Conservation (phyloP, 2,113 vertebrate species). For the Hypomesus transpacificus region DNA sequence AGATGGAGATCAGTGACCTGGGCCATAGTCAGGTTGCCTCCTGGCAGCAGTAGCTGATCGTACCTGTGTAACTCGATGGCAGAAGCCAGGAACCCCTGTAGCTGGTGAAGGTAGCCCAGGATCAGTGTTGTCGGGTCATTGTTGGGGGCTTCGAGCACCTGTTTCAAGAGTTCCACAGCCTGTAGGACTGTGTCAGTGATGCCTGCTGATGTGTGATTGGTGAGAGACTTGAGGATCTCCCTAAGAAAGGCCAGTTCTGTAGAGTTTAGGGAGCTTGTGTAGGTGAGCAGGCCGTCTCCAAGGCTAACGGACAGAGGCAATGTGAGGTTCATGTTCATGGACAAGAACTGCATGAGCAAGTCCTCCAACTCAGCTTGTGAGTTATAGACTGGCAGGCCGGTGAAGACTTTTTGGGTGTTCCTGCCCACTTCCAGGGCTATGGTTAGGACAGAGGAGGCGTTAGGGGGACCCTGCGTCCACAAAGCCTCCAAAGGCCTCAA, state of each 20-base stretch:
- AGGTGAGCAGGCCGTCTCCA: slow-evolving; percentile 49
- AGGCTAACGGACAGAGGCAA: slow-evolving; percentile 55
- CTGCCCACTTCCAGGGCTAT: slow-evolving; percentile 37
- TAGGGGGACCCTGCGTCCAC: slow-evolving; percentile 23
- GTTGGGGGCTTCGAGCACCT: slow-evolving; percentile 40
- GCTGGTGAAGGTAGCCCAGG: slow-evolving; percentile 52
- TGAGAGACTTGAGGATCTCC: slow-evolving; percentile 47
- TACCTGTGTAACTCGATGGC: slow-evolving; percentile 33
- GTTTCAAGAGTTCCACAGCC: slow-evolving; percentile 52
- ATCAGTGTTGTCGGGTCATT: slow-evolving; percentile 49
- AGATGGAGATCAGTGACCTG: slow-evolving; percentile 42
- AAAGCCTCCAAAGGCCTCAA: slow-evolving; percentile 55
- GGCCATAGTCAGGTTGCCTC: slow-evolving; percentile 29
- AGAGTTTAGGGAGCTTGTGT: slow-evolving; percentile 47
- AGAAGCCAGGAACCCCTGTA: slow-evolving; percentile 54
- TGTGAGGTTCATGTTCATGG: slow-evolving; percentile 53
- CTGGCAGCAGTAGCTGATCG: slow-evolving; percentile 27
- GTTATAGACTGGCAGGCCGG: slow-evolving; percentile 36
- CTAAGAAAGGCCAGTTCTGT: slow-evolving; percentile 38
- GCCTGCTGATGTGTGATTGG: slow-evolving; percentile 56
- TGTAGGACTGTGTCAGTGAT: slow-evolving; percentile 51
- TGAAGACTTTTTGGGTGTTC: slow-evolving; percentile 56
- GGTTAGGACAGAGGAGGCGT: slow-evolving; percentile 43
- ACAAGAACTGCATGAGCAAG: slow-evolving; percentile 51
- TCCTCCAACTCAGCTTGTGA: slow-evolving; percentile 53